phyloP scores from a whole-genome alignment of 2,113 vertebrate genomes.

The Callorhinus ursinus region DNA sequence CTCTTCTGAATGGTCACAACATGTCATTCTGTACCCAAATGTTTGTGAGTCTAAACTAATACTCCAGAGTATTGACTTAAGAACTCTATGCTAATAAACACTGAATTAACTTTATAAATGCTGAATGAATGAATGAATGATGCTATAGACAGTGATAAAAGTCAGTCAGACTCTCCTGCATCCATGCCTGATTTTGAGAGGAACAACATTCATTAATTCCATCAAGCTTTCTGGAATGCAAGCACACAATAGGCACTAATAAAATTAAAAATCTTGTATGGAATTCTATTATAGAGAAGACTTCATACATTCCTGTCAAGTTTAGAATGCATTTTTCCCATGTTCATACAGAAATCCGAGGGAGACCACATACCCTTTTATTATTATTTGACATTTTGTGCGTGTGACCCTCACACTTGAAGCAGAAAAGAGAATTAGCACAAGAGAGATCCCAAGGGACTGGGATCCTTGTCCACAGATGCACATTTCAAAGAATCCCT shows the following conservation, averaged over 20 bases:
- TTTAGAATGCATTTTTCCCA: not conserved
- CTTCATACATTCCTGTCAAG: not conserved
- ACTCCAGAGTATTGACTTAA: conserved; percentile 42
- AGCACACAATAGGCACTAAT: not conserved
- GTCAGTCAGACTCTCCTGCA: not conserved
- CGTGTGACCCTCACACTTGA: not conserved
- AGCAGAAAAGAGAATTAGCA: not conserved
- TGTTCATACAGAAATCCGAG: not conserved
- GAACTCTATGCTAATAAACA: conserved; percentile 46
- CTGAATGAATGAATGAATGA: conserved; percentile 14
- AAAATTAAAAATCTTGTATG: not conserved
- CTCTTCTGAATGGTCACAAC: not conserved
- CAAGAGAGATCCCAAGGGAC: not conserved
- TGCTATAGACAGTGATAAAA: not conserved
- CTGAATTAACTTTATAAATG: conserved; percentile 33
- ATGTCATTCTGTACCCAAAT: not conserved
- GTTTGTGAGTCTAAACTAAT: conserved; percentile 1
- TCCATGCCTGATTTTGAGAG: not conserved
- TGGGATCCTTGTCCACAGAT: not conserved
- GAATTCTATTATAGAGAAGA: not conserved
- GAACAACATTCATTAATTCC: not conserved
- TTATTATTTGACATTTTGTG: not conserved
- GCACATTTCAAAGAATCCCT: conserved; percentile 44
- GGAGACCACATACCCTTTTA: not conserved
- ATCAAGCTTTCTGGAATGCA: not conserved